Base-by-base conservation (phyloP, 2,888 invertebrate species). In the Myopa testacea region DNA sequence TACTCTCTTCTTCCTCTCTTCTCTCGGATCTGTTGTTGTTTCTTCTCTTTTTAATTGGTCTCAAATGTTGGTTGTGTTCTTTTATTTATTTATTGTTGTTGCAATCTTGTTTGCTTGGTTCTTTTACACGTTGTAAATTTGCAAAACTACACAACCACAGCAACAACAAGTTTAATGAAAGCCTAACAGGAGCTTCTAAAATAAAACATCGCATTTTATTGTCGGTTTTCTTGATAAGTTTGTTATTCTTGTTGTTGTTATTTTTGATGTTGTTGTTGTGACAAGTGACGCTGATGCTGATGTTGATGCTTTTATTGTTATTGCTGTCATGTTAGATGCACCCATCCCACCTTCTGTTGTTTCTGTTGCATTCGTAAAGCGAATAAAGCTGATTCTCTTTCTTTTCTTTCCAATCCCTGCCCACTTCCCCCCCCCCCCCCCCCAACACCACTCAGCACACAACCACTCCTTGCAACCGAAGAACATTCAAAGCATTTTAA, bases 261-360 rank as follows among this genome's bases (percentile, higher is more conserved):
- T 26, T 26, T 2, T 26, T 26, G 26, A 1, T 26, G 62, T n/a
- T 40, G 62, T 65, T 70, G 75, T 34, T 76, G 70, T 67, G 78
- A 34, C 40, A 65, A 50, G 12, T 75, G n/a, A 19, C 68, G 73
- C 34, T 78, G 52, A 37, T 78, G 63, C 7, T 75, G 67, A 16
- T 77, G 50, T 50, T 63, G 76, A 10, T 77, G 55, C n/a, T 74
- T 70, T 19, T 38, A 65, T 34, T 62, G 45, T 10, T 63, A n/a
- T 14, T 76, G 65, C 67, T 70, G 65, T 8, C 74, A 68, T 58
- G 74, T 74, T 55, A 6, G 78, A 78, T 79, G 72, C 78, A 78
- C 77, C 70, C 75, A 76, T 78, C 76, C 72, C 62, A 76, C 62
- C 79, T 79, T 80, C 80, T 80, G 50, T 55, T 55, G 55, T 55